These are phyloP conservation scores for Cygnus olor DNA, from an alignment of 2,797 vertebrate genomes.

Conservation along the genomic window DNA sequence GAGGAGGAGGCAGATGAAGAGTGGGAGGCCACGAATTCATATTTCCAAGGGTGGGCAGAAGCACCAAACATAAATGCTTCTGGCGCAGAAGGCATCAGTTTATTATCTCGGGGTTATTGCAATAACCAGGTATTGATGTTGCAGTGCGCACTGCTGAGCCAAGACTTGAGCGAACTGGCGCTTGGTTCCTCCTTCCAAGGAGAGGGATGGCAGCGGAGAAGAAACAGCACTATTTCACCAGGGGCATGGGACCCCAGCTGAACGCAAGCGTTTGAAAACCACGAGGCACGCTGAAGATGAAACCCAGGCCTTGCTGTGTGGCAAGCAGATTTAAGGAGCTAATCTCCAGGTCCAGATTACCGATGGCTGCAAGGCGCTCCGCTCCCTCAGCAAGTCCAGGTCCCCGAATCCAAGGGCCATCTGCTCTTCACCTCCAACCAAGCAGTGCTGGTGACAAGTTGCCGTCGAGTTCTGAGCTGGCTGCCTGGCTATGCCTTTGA, in stretches of 20 bases:
- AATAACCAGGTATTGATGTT: neutral
- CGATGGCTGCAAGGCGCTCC: neutral
- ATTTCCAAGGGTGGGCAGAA: neutral
- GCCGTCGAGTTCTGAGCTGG: neutral
- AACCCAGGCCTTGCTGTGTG: neutral
- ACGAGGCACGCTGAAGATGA: rapidly evolving
- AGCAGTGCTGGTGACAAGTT: neutral
- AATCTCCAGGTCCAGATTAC: neutral
- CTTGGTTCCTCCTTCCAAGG: neutral
- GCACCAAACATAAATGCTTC: neutral
- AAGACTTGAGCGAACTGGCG: neutral
- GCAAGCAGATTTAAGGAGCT: neutral
- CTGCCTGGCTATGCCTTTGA: neutral
- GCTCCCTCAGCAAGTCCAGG: neutral
- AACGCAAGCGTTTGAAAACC: neutral
- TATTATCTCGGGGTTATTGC: neutral
- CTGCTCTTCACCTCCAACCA: neutral
- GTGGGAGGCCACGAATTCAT: neutral
- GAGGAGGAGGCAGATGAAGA: neutral
- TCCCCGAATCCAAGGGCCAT: neutral
- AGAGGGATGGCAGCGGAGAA: rapidly evolving
- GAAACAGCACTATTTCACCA: neutral
- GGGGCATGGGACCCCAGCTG: rapidly evolving
- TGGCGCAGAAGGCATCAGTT: neutral
- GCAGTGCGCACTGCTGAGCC: neutral